Conservation (phyloP, 2,113 vertebrate species). For the Anoplopoma fimbria region DNA sequence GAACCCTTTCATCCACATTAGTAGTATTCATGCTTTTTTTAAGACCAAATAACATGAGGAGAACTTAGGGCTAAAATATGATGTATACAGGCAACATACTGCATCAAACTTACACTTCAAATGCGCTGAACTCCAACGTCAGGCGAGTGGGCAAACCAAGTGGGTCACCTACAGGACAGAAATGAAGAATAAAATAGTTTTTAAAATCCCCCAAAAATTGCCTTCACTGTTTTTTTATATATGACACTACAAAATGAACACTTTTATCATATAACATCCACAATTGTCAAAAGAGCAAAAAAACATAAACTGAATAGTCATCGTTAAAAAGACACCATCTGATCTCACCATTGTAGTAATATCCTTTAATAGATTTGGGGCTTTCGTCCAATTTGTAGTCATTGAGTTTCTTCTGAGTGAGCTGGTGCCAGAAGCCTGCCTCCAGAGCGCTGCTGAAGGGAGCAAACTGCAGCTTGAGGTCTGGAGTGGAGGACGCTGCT, state of each 20-base stretch:
- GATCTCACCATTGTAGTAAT: conserved; percentile 88
- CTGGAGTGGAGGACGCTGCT: conserved; percentile 41
- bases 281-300: neutral
- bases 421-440: conserved; percentile 97
- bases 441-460: conserved; percentile 96
- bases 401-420: conserved; percentile 95
- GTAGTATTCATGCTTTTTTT: neutral
- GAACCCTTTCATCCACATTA: neutral
- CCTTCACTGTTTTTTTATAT: neutral
- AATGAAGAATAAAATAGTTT: neutral
- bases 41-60: neutral
- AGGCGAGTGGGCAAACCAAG: conserved; percentile 92
- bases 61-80: neutral
- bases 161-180: conserved; percentile 87
- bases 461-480: conserved; percentile 91
- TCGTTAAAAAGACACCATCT: neutral
- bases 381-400: conserved; percentile 94
- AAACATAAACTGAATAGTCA: neutral
- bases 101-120: conserved; percentile 91
- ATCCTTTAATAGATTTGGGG: conserved; percentile 91
- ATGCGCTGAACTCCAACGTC: conserved; percentile 96
- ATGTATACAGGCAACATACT: neutral
- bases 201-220: neutral
- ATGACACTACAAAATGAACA: neutral
- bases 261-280: neutral